Base-by-base conservation (phyloP, 2,888 invertebrate species). In the Mayetiola destructor region DNA sequence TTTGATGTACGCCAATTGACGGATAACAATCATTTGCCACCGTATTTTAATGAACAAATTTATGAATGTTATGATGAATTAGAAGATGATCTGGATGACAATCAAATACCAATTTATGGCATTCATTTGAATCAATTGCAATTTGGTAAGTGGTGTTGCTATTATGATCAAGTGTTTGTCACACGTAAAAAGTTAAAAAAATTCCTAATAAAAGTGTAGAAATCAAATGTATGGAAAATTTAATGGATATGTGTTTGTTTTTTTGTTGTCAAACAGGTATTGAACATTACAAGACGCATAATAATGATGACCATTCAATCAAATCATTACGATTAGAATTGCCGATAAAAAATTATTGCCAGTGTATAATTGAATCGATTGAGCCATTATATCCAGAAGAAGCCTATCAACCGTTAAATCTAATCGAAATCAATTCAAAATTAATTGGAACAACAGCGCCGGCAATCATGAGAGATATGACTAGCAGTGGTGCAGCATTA, bases 391-490 rank as follows among this genome's bases (percentile, higher is more conserved):
- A 58, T 32, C 29, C 48, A n/a, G n/a, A n/a, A n/a, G 23, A 23
- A 21, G 42, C 21, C 42, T 42, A 42, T 42, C 42, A 6, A 9
- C 12, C n/a, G n/a, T 9, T 12, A 32, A n/a, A n/a, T n/a, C n/a
- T n/a, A n/a, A n/a, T n/a, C n/a, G n/a, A n/a, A n/a, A n/a, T n/a
- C n/a, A n/a, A n/a, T n/a, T n/a, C n/a, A n/a, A n/a, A n/a, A n/a
- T n/a, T n/a, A n/a, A n/a, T n/a, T n/a, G n/a, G n/a, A 48, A 48
- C 48, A 27, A 27, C 27, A 18, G 29, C 52, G 42, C 37, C 21
- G n/a, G 18, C 54, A 58, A 60, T 64, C 64, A 71, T 73, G 71
- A 69, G 76, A 69, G 76, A 75, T 69, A 66, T 73, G 61, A 69
- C 73, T 65, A n/a, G n/a, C n/a, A 64, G 64, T 65, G 57, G 64